Evolutionary conservation across 2,797 vertebrate species (phyloP).

Genomic region (Platalea minor): DNA sequence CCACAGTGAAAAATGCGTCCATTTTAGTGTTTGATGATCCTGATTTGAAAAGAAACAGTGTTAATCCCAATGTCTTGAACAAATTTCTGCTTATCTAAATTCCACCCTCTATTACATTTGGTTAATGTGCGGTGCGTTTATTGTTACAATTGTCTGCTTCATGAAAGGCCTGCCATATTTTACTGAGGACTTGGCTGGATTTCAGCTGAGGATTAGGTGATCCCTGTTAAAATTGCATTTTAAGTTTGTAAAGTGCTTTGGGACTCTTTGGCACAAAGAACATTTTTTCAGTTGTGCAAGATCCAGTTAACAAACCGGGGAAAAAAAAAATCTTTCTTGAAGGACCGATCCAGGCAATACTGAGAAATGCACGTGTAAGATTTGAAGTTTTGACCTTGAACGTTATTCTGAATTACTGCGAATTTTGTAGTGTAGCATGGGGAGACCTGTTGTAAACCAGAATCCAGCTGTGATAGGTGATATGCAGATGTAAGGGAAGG

Average conservation of each 20-base stretch:
- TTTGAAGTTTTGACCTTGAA: neutral
- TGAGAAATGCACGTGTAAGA: neutral
- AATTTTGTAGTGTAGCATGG: neutral
- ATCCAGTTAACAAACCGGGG: neutral
- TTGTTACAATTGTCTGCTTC: neutral
- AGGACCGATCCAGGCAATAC: neutral
- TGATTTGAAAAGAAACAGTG: neutral
- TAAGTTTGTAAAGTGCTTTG: neutral
- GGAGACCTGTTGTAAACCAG: neutral
- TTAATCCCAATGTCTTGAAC: neutral
- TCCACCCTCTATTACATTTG: neutral
- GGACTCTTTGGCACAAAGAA: neutral
- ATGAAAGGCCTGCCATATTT: neutral
- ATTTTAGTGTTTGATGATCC: neutral
- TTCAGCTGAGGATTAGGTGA: conserved; percentile 3
- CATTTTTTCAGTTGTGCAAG: neutral
- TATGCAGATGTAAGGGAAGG: neutral
- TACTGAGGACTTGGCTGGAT: neutral
- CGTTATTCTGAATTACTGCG: neutral
- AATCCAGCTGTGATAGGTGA: neutral
- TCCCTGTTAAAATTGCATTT: neutral
- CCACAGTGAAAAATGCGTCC: neutral
- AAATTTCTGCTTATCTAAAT: neutral
- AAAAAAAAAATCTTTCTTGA: neutral
- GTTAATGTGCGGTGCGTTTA: neutral